Conservation (phyloP, 53 echinoderm and acorn worm genomes). For the Echinarachnius parma region DNA sequence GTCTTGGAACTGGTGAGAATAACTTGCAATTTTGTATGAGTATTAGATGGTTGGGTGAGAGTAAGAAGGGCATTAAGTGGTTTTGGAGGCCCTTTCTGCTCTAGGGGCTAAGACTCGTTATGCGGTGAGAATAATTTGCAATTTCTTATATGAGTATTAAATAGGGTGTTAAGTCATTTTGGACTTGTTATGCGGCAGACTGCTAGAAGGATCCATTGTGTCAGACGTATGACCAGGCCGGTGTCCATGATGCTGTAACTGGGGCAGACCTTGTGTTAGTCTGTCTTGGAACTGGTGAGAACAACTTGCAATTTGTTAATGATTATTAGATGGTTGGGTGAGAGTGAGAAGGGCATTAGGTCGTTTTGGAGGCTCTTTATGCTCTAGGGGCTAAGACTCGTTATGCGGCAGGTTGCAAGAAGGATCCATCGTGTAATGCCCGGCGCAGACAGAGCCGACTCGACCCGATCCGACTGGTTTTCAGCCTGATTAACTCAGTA, state of each 20-base stretch:
- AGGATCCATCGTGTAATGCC: slow-evolving; percentile 60
- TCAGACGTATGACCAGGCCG: slow-evolving; percentile 42
- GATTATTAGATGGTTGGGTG: too few relatives aligned
- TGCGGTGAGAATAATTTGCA: too few relatives aligned
- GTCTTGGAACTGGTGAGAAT: slow-evolving; percentile 75
- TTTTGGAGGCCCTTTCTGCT: slow-evolving; percentile 47
- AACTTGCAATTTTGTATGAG: not conserved
- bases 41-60: too few relatives aligned
- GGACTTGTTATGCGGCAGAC: slow-evolving; percentile 63
- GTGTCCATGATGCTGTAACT: slow-evolving; percentile 48
- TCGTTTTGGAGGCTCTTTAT: slow-evolving; percentile 51
- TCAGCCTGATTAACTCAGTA: too few relatives aligned
- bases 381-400: slow-evolving; percentile 43
- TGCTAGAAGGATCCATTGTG: slow-evolving; percentile 62
- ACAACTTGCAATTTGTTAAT: not conserved
- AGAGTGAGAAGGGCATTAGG: too few relatives aligned
- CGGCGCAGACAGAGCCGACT: too few relatives aligned
- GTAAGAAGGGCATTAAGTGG: too few relatives aligned
- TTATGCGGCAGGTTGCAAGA: slow-evolving; percentile 60
- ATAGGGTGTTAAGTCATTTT: too few relatives aligned
- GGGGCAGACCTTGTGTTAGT: slow-evolving; percentile 70
- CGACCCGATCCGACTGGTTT: too few relatives aligned
- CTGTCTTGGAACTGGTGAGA: slow-evolving; percentile 77
- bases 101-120: slow-evolving; percentile 44
- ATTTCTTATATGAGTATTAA: too few relatives aligned